Conservation (phyloP, 64 coral and sea anemone genomes). For the Dendronephthya gigantea region DNA sequence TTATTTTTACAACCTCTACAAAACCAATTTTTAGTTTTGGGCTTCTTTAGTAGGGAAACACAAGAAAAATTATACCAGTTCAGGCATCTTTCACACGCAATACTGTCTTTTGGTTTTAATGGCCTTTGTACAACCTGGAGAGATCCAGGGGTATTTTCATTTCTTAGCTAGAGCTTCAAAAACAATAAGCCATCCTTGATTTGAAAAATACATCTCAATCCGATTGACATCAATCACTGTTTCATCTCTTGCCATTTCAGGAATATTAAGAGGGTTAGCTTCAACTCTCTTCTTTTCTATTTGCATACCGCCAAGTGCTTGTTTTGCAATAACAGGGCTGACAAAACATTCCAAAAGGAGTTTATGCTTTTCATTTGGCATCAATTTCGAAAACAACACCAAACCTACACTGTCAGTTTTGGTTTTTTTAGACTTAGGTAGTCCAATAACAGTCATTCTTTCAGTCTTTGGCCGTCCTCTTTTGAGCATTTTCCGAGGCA, state of each 20-base stretch:
- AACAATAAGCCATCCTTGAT: neutral
- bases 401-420: neutral
- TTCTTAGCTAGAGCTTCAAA: neutral
- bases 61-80: conserved; percentile 14
- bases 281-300: neutral
- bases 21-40: neutral
- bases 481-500: neutral
- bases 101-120: neutral
- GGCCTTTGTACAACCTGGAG: neutral
- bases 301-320: neutral
- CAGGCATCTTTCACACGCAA: neutral
- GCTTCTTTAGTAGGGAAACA: neutral
- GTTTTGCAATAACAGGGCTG: neutral
- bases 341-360: conserved; percentile 5
- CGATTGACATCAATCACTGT: neutral
- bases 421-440: neutral
- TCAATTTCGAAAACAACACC: neutral
- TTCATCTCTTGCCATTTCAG: neutral
- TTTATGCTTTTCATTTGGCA: neutral
- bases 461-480: neutral
- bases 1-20: conserved; percentile 8
- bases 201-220: neutral
- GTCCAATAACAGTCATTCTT: neutral
- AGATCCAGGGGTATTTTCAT: neutral
- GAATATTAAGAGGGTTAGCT: neutral